These are phyloP conservation scores for Oncopodura yosiiana DNA, from an alignment of 1,140 invertebrate species.

Conservation along the genomic window DNA sequence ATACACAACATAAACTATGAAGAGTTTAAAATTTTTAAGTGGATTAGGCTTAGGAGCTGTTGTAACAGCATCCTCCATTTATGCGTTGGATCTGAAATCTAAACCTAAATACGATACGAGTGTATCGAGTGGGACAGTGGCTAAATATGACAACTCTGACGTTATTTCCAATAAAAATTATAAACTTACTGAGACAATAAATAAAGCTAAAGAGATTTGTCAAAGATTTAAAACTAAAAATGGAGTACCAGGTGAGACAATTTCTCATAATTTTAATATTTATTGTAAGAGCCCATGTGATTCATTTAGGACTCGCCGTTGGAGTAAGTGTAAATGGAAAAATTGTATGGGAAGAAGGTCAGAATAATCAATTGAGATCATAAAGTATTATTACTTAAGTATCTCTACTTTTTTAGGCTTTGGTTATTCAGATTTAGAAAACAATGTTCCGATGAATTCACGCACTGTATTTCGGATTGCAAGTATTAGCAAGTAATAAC, in stretches of 20 bases:
- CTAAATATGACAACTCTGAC: too few species aligned
- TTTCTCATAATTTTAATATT: too few species aligned
- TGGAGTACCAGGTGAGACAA: conserved; percentile 50
- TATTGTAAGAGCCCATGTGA: too few species aligned
- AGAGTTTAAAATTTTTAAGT: too few species aligned
- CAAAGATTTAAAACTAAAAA: conserved; percentile 37
- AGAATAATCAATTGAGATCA: conserved; percentile 1
- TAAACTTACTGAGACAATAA: conserved; percentile 16
- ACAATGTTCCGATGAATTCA: conserved; percentile 43
- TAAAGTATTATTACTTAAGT: background rate
- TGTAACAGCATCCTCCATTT: too few species aligned
- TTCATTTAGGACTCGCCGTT: too few species aligned
- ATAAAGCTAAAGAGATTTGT: conserved; percentile 32
- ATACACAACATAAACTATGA: too few species aligned
- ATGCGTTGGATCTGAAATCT: too few species aligned
- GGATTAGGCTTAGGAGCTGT: too few species aligned
- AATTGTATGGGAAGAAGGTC: conserved; percentile 45
- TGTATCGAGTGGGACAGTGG: too few species aligned
- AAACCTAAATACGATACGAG: too few species aligned
- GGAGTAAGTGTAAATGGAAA: conserved; percentile 49
- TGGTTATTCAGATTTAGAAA: conserved; percentile 53
- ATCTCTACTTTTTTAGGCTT: conserved; percentile 41
- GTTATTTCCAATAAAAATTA: too few species aligned
- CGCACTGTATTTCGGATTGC: conserved; percentile 53
- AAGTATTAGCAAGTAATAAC: conserved; percentile 56